Evolutionary conservation across 2,797 vertebrate species (phyloP).

Genomic region (Oryzias sinensis): DNA sequence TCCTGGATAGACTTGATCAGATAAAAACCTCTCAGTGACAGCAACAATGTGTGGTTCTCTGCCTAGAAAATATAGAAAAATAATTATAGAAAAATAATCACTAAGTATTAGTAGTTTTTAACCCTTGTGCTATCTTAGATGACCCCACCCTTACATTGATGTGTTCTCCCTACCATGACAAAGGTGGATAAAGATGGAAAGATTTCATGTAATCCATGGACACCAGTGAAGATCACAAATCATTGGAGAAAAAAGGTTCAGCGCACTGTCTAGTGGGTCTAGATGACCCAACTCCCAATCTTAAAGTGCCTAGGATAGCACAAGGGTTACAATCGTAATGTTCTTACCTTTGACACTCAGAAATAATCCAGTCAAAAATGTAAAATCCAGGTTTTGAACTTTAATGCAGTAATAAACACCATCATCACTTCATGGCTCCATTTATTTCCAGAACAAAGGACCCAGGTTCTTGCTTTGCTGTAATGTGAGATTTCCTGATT

Average conservation of each 20-base stretch:
- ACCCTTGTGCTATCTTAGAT: too few relatives aligned
- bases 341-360: constrained; percentile 29
- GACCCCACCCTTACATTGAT: too few relatives aligned
- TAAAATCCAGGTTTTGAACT: rapidly evolving
- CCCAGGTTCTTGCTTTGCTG: constrained; percentile 9
- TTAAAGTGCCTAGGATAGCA: too few relatives aligned
- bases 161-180: too few relatives aligned
- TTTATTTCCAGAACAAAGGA: constrained; percentile 10
- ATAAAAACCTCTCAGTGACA: background rate
- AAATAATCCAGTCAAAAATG: constrained; percentile 11
- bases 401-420: constrained; percentile 34
- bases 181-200: too few relatives aligned
- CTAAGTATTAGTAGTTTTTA: too few relatives aligned
- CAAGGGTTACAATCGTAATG: too few relatives aligned
- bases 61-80: background rate
- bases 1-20: constrained; percentile 9
- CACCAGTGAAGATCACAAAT: too few relatives aligned
- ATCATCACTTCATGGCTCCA: constrained; percentile 3
- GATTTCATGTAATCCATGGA: too few relatives aligned
- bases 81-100: background rate
- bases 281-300: too few relatives aligned
- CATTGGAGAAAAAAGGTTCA: too few relatives aligned
- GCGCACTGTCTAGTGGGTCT: too few relatives aligned
- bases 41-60: constrained; percentile 6
- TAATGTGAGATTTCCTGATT: background rate